A percentile compares a stretch with the other conserved stretches of the same genome.
These are phyloP conservation scores for Maniola hyperantus DNA, from an alignment of 2,888 invertebrate species.

Conservation along the genomic window DNA sequence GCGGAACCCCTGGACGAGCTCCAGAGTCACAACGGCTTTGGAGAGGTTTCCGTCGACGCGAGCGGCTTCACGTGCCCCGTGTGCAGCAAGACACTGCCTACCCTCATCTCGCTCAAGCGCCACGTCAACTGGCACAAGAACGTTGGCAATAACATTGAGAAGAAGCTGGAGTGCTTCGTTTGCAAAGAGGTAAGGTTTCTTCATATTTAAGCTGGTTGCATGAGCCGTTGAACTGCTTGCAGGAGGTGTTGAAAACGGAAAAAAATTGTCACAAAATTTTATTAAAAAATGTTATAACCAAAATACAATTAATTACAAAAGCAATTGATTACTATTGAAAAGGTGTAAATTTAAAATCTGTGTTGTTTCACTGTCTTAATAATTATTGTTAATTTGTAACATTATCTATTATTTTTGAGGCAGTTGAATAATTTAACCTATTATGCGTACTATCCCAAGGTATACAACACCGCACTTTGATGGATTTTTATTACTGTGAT, in stretches of 20 bases:
- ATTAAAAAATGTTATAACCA: no score
- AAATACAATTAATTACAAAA: no score
- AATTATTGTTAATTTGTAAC: no score
- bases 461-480: neutral
- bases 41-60: slow-evolving; percentile 57
- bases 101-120: slow-evolving; percentile 69
- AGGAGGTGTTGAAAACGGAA: no score
- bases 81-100: slow-evolving; percentile 73
- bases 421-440: no score
- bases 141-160: slow-evolving; percentile 66
- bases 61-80: slow-evolving; percentile 72
- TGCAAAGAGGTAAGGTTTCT: slow-evolving; percentile 67
- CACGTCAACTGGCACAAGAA: slow-evolving; percentile 76
- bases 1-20: slow-evolving; percentile 76
- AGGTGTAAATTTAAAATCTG: no score
- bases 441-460: no score
- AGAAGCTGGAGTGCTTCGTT: slow-evolving; percentile 68
- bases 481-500: neutral
- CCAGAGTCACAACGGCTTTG: slow-evolving; percentile 79
- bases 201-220: neutral
- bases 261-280: no score
- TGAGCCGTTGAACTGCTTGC: no score
- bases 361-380: no score
- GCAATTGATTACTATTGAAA: no score
- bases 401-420: no score